These are phyloP conservation scores for Agrotis clavis DNA, from an alignment of 2,888 invertebrate genomes.

Conservation along the genomic window DNA sequence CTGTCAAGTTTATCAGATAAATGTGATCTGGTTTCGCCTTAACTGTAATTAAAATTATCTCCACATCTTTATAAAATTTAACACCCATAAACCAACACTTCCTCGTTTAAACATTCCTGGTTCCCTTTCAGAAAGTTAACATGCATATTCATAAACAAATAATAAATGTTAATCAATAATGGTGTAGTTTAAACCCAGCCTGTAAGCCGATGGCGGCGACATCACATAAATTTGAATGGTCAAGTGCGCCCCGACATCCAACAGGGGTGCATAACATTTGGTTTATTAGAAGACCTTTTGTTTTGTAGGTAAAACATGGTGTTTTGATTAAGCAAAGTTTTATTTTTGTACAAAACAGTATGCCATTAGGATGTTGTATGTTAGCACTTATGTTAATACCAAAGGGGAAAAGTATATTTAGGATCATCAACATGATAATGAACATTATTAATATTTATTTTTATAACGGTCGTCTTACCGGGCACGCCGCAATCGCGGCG, in stretches of 20 bases:
- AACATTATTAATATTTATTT: too few species aligned
- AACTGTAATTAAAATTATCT: too few species aligned
- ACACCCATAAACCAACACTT: neutral
- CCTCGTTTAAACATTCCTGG: neutral
- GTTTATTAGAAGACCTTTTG: constrained; percentile 18
- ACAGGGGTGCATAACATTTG: constrained; percentile 72
- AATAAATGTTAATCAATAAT: constrained; percentile 67
- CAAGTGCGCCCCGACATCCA: constrained; percentile 82
- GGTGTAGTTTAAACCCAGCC: constrained; percentile 61
- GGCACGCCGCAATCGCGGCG: too few species aligned
- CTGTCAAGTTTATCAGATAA: too few species aligned
- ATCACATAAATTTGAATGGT: constrained; percentile 88
- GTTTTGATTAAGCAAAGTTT: neutral
- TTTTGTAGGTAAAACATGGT: neutral
- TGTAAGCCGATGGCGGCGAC: constrained; percentile 77
- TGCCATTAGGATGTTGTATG: too few species aligned
- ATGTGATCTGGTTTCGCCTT: too few species aligned
- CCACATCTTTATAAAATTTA: too few species aligned
- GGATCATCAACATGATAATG: too few species aligned
- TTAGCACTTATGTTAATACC: too few species aligned
- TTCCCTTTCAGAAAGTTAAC: neutral
- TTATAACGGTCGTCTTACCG: too few species aligned
- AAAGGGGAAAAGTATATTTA: too few species aligned
- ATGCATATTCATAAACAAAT: constrained; percentile 64
- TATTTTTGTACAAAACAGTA: neutral